A percentile compares a stretch with the other conserved stretches of the same genome.
These are phyloP conservation scores for Pterocles burchelli DNA, from an alignment of 2,113 vertebrate species.

Conservation along the genomic window DNA sequence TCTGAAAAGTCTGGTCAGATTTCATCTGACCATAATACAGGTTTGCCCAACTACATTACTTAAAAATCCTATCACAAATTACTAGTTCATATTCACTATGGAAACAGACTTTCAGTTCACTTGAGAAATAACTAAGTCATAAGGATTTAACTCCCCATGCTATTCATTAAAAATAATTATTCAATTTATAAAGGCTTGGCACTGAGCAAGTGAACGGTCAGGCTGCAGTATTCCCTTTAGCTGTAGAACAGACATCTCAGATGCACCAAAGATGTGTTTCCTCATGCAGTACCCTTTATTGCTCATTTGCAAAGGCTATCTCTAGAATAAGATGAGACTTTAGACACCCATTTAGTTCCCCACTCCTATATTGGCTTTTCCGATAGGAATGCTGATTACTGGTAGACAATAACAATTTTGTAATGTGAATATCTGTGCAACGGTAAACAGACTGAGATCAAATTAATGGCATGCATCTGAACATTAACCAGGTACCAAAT, in stretches of 20 bases:
- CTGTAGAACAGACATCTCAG: background rate
- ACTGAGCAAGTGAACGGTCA: background rate
- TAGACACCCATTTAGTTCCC: conserved; percentile 39
- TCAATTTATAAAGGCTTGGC: background rate
- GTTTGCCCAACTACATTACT: background rate
- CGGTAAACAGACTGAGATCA: conserved; percentile 33
- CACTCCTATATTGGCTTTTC: conserved; percentile 18
- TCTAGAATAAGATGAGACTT: conserved; percentile 35
- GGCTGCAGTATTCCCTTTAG: conserved; percentile 18
- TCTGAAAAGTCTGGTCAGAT: background rate
- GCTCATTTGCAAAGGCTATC: conserved; percentile 7
- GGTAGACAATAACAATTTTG: conserved; percentile 37
- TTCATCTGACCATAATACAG: background rate
- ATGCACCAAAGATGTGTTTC: background rate
- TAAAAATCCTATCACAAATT: background rate
- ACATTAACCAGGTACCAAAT: conserved; percentile 8
- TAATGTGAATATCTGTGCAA: conserved; percentile 52
- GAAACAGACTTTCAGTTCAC: conserved; percentile 41
- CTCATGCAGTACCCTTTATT: background rate
- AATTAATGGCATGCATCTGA: conserved; percentile 8
- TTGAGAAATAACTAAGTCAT: conserved; percentile 56
- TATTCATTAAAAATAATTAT: conserved; percentile 61
- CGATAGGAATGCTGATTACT: background rate
- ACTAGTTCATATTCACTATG: background rate
- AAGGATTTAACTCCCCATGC: conserved; percentile 4